Base-by-base conservation (phyloP, 1,140 invertebrate species). In the Drosophila punjabiensis region DNA sequence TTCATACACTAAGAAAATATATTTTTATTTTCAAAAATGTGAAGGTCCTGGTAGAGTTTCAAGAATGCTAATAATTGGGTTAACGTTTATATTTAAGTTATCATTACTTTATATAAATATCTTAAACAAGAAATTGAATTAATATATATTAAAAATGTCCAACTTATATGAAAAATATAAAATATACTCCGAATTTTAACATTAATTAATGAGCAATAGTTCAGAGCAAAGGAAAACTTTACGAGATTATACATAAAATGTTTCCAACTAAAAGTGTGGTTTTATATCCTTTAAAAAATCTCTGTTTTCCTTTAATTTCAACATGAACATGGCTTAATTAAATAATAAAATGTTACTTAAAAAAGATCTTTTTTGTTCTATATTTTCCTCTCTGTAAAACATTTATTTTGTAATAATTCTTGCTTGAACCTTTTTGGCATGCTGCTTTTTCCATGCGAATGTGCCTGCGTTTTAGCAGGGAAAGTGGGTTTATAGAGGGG, bases 321-420 rank as follows among this genome's bases (percentile, higher is more conserved):
- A 0, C 9, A 32, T 6, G 24, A 24, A 2, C 9, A 11, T 32
- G 7, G 1, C 4, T 55, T 55, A 35, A 20, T 35, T 14, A 20
- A 16, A 16, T 1, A 55, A 55, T 14, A 20, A 55, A 35, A 35
- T 9, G 5, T 11, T 33, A 18, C 14, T 55, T 18, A 55, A 14
- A 33, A 13, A 37, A 5, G 0, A 8, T 5, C 1, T 33, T 33
- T 6, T 18, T 20, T 8, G 10, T 5, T 55, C 0, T 20, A 6
- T 32, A 24, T 37, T 56, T 56, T 24, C 8, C 53, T 24, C 53
- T 56, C 33, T 56, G 53, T 10, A 56, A 0, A 43, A 56, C 37
- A 77, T 77, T 76, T 77, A 67, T 45, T 58, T 76, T 60, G 55
- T 55, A 69, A 77, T 50, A 78, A 77, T 55, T 76, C 59, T 37